Percentiles rank a stretch among this genome's conserved stretches.
Conservation (phyloP, 2,797 vertebrate genomes). For the Lepidocolaptes lacrymiger region DNA sequence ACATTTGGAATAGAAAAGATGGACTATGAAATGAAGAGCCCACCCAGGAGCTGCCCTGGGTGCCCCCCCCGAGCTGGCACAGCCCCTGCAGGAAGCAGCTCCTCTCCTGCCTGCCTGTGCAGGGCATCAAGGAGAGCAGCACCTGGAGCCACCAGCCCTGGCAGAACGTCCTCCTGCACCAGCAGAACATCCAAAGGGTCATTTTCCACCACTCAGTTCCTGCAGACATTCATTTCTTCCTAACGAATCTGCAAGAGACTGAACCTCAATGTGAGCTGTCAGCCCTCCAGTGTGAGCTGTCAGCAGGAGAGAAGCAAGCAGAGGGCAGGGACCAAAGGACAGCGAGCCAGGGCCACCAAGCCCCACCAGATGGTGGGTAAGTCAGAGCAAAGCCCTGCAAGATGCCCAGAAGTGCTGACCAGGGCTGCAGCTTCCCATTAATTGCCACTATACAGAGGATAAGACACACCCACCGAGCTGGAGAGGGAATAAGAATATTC, state of each 20-base stretch:
- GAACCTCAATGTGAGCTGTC: neutral
- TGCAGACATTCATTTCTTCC: neutral
- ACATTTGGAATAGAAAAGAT: neutral
- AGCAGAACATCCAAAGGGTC: neutral
- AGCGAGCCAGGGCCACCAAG: neutral
- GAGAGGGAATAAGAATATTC: neutral
- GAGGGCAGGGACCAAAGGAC: neutral
- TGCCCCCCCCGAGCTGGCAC: neutral
- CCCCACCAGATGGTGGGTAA: neutral
- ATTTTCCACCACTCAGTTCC: neutral
- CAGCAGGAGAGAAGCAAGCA: neutral
- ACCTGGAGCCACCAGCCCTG: neutral
- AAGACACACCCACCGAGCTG: neutral
- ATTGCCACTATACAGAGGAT: rapidly evolving
- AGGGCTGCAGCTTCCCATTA: neutral
- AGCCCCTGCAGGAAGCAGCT: neutral
- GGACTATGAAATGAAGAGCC: neutral
- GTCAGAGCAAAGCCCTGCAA: neutral
- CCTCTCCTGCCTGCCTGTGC: neutral
- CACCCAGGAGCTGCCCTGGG: neutral
- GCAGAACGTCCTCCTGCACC: neutral
- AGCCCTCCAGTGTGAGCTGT: neutral
- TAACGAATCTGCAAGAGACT: neutral
- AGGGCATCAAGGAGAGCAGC: neutral
- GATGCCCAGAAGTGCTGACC: neutral